phyloP scores from a whole-genome alignment of 53 echinoderm and acorn worm species.

The Apostichopus leukothele region DNA sequence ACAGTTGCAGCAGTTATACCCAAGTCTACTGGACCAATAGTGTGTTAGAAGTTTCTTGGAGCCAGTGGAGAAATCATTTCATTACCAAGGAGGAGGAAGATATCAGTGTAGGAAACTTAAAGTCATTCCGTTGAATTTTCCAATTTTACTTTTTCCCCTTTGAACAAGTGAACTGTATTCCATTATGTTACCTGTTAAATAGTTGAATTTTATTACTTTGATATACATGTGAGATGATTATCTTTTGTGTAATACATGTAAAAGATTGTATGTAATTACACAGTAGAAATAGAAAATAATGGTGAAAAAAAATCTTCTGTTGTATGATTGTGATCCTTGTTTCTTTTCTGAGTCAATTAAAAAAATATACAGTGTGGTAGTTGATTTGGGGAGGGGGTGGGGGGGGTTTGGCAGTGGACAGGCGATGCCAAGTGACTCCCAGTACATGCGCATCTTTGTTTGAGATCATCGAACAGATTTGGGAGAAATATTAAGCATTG shows the following conservation, averaged over 20 bases:
- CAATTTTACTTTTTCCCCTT: background rate
- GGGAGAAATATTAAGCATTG: too few relatives aligned
- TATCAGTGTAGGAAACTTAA: slow-evolving; percentile 29
- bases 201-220: slow-evolving; percentile 48
- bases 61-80: background rate
- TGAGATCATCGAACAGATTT: too few relatives aligned
- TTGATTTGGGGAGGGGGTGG: too few relatives aligned
- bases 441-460: too few relatives aligned
- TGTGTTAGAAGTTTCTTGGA: background rate
- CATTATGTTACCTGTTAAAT: slow-evolving; percentile 37
- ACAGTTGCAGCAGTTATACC: too few relatives aligned
- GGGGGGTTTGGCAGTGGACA: too few relatives aligned
- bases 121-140: slow-evolving; percentile 47
- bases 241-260: slow-evolving; percentile 18
- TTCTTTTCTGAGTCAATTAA: too few relatives aligned
- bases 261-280: slow-evolving; percentile 7
- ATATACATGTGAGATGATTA: slow-evolving; percentile 42
- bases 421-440: too few relatives aligned
- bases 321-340: too few relatives aligned
- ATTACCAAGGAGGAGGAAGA: background rate
- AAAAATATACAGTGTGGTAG: too few relatives aligned
- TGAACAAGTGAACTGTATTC: slow-evolving; percentile 35
- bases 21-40: background rate
- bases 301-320: too few relatives aligned
- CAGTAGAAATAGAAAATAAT: slow-evolving; percentile 18